Evolutionary conservation across 2,113 vertebrate genomes (phyloP).

Genomic region (Callaeas wilsoni): DNA sequence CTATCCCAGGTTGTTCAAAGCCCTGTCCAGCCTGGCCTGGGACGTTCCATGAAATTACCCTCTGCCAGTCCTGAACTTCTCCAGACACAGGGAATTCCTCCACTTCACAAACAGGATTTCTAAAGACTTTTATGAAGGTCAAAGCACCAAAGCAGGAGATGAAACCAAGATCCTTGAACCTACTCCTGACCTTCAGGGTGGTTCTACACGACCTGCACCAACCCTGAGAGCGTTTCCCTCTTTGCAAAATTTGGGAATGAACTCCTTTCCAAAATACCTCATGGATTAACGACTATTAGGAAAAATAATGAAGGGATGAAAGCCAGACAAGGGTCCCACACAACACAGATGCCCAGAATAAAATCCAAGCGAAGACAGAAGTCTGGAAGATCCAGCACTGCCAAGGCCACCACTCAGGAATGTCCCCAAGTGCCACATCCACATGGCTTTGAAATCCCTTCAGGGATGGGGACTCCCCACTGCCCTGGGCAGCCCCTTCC

Average conservation of each 20-base stretch:
- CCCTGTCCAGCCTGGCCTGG: background rate
- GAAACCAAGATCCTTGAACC: background rate
- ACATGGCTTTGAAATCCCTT: background rate
- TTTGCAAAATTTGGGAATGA: background rate
- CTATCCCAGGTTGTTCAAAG: background rate
- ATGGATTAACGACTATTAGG: background rate
- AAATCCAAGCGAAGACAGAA: background rate
- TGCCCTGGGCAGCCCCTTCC: background rate
- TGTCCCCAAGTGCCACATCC: background rate
- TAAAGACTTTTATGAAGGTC: background rate
- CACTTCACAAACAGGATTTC: background rate
- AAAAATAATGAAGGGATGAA: background rate
- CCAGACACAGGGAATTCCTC: background rate
- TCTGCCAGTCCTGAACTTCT: background rate
- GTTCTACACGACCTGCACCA: background rate
- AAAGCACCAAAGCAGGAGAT: background rate
- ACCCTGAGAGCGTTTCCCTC: fast-evolving
- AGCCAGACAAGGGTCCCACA: background rate
- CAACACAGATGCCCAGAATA: background rate
- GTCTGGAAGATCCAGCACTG: background rate
- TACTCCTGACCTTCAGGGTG: background rate
- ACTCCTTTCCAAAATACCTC: background rate
- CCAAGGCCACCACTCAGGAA: background rate
- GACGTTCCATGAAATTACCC: background rate
- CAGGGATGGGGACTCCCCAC: background rate